A percentile compares a stretch with the other conserved stretches of the same genome.
phyloP scores from a whole-genome alignment of 1,140 invertebrate genomes.

The Pachyrhynchus sulphureomaculatus region DNA sequence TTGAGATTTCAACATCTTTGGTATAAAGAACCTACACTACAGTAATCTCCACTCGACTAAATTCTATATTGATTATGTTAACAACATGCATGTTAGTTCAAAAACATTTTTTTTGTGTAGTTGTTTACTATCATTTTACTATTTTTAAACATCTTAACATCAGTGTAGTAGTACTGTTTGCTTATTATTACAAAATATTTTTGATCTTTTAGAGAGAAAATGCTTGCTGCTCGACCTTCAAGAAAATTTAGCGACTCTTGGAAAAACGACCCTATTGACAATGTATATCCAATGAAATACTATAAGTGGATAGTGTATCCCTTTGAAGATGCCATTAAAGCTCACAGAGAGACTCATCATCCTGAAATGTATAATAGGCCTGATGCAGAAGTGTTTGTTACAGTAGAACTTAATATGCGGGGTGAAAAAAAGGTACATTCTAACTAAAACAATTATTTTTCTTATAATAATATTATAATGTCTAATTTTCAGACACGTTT shows the following conservation, averaged over 20 bases:
- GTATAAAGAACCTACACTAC: no score
- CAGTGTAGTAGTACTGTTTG: no score
- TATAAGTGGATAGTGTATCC: constrained; percentile 64
- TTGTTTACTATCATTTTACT: no score
- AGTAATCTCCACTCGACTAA: no score
- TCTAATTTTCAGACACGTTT: constrained; percentile 60
- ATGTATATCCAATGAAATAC: constrained; percentile 66
- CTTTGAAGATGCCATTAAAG: constrained; percentile 70
- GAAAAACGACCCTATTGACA: constrained; percentile 60
- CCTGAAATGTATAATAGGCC: constrained; percentile 73
- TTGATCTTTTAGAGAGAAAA: constrained; percentile 19
- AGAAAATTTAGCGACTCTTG: constrained; percentile 58
- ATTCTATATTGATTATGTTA: no score
- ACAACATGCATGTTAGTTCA: no score
- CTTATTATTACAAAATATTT: background rate
- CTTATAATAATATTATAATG: background rate
- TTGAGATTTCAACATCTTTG: background rate
- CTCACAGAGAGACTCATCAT: constrained; percentile 74
- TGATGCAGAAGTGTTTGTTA: constrained; percentile 62
- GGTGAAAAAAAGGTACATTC: constrained; percentile 56
- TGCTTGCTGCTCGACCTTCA: constrained; percentile 33
- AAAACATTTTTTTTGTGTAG: no score
- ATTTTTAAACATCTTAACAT: no score
- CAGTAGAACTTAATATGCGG: constrained; percentile 73
- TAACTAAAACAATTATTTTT: background rate